phyloP scores from a whole-genome alignment of 2,113 vertebrate species.

The Brachirus orientalis region DNA sequence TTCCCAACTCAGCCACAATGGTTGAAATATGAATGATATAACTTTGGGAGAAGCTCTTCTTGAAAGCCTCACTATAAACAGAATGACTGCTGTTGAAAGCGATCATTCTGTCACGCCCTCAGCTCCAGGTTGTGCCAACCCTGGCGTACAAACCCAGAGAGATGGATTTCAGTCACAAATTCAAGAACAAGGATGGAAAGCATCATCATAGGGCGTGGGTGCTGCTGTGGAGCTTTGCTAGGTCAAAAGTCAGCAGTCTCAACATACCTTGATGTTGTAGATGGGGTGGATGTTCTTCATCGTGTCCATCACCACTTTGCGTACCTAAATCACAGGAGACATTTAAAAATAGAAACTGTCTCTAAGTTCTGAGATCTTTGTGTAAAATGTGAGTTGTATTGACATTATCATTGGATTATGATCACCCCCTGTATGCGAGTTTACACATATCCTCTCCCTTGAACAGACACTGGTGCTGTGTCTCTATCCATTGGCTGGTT shows the following conservation, averaged over 20 bases:
- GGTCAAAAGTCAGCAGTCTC: not conserved
- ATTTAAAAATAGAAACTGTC: not conserved
- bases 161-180: slow-evolving; percentile 55
- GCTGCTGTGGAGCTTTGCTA: too few species aligned
- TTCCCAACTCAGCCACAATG: too few species aligned
- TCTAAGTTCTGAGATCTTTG: not conserved
- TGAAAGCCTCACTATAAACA: too few species aligned
- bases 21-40: too few species aligned
- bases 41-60: too few species aligned
- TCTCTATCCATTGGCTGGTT: too few species aligned
- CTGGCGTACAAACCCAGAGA: slow-evolving; percentile 58
- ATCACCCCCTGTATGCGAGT: too few species aligned
- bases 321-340: slow-evolving; percentile 82
- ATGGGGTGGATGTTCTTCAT: slow-evolving; percentile 99
- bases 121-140: slow-evolving; percentile 65
- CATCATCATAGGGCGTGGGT: slow-evolving; percentile 60
- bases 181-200: slow-evolving; percentile 79
- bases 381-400: too few species aligned
- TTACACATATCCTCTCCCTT: too few species aligned
- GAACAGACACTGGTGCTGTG: too few species aligned
- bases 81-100: not conserved
- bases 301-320: slow-evolving; percentile 96
- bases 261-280: slow-evolving; percentile 96
- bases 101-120: slow-evolving; percentile 49
- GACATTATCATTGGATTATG: too few species aligned